Evolutionary conservation across 2,888 invertebrate genomes (phyloP).

Genomic region (Monochamus alternatus): DNA sequence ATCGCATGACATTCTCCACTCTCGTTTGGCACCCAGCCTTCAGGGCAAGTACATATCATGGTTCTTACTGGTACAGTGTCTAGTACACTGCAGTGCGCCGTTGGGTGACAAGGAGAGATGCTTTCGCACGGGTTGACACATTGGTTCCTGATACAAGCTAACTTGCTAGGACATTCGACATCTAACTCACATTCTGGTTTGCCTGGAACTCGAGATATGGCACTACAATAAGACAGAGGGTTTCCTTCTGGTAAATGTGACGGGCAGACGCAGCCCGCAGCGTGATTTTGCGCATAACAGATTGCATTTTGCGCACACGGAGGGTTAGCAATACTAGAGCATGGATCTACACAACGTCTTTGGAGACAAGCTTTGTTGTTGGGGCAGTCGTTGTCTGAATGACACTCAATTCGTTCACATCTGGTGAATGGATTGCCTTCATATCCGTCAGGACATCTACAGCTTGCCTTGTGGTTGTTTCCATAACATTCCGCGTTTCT

Average conservation of each 20-base stretch:
- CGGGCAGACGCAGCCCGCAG: slow-evolving; percentile 88
- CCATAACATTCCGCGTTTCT: slow-evolving; percentile 90
- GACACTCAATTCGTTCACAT: slow-evolving; percentile 86
- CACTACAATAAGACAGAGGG: slow-evolving; percentile 84
- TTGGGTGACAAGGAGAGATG: slow-evolving; percentile 83
- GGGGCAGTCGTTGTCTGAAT: slow-evolving; percentile 85
- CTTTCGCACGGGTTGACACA: slow-evolving; percentile 86
- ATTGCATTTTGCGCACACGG: slow-evolving; percentile 89
- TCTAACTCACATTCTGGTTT: slow-evolving; percentile 84
- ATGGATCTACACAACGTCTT: slow-evolving; percentile 86
- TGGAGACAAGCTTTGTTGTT: slow-evolving; percentile 81
- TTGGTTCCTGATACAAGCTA: slow-evolving; percentile 85
- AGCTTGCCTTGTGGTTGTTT: slow-evolving; percentile 84
- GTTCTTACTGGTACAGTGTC: slow-evolving; percentile 91
- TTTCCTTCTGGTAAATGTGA: slow-evolving; percentile 85
- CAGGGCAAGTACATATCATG: slow-evolving; percentile 90
- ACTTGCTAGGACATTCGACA: slow-evolving; percentile 84
- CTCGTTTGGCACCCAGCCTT: slow-evolving; percentile 86
- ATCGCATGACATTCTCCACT: slow-evolving; percentile 85
- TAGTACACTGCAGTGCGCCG: slow-evolving; percentile 85
- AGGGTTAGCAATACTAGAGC: slow-evolving; percentile 76
- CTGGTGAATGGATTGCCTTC: slow-evolving; percentile 86
- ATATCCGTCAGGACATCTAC: slow-evolving; percentile 84
- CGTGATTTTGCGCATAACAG: slow-evolving; percentile 87
- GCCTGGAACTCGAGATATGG: slow-evolving; percentile 70